Evolutionary conservation across 2,113 vertebrate species (phyloP).

Genomic region (Onychostruthus taczanowskii): DNA sequence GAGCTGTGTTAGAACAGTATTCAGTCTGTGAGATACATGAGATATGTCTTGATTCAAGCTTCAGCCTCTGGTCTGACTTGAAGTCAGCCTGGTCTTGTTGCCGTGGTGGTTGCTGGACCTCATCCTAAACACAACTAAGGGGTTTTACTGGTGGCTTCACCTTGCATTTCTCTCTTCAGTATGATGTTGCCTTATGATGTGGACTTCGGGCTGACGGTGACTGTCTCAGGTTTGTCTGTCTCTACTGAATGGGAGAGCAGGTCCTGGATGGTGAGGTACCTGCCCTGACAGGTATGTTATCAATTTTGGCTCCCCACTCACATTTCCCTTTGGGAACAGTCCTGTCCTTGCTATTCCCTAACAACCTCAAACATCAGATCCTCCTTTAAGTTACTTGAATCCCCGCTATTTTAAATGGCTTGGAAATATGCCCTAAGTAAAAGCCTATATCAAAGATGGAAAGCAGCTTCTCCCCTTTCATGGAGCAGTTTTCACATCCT

Average conservation of each 20-base stretch:
- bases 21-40: neutral
- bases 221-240: neutral
- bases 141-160: neutral
- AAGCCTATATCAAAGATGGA: neutral
- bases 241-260: neutral
- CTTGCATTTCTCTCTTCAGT: neutral
- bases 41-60: neutral
- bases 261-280: neutral
- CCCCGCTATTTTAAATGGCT: neutral
- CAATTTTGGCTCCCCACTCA: neutral
- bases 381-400: neutral
- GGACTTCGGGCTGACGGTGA: neutral
- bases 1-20: neutral
- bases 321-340: neutral
- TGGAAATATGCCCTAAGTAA: neutral
- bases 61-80: neutral
- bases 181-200: neutral
- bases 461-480: neutral
- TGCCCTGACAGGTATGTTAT: neutral
- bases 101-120: neutral
- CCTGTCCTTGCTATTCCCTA: neutral
- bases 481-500: neutral
- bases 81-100: neutral
- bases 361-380: neutral
- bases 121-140: neutral